Evolutionary conservation across 1,140 invertebrate genomes (phyloP), one percentile per base, ranked within the genome.

Genomic region (Monomorium pharaonis): DNA sequence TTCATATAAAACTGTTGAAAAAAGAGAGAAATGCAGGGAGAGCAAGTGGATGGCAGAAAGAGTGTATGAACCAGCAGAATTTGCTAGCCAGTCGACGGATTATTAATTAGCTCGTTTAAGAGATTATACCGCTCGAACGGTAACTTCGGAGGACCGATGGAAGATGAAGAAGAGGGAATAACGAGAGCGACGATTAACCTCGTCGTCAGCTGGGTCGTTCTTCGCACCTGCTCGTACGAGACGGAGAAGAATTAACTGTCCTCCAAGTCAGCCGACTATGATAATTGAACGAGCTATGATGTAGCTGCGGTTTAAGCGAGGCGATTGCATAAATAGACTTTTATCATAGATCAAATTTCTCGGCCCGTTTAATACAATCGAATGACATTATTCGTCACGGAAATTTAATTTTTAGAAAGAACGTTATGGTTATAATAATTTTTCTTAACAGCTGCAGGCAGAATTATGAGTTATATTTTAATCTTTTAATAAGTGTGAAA

Each of bases 201-300:
- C 60, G 75, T 85, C 37, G 86, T 86, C 88, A 78, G 78, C 86
- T 86, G 86, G 84, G 37, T 86, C 86, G 84, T 88, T 89, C 85
- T 84, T 81, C 74, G 65, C 88, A 89, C 84, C 88, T 89, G 86
- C 78, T 83, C 77, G 33, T 58, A 69, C 58, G 54, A 24, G 56
- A 76, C 47, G 37, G 33, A 72, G 84, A 85, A 85, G 74, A 78
- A 85, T 85, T 58, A 60, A 85, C 63, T 80, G 62, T 80, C 47
- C 37, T 42, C 62, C 7, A 56, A 67, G 69, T 75, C 69, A 27
- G 14, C 10, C 10, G 47, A 67, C 30, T 54, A 54, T 54, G 47
- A 67, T 67, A 67, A 80, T 65, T n/a, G n/a, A 21, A 37, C 47
- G 21, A 42, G 62, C 76, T 42, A 80, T 14, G 10, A 44, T 12